These are phyloP conservation scores for Epinephelus fuscoguttatus DNA, from an alignment of 2,113 vertebrate species.

Conservation along the genomic window DNA sequence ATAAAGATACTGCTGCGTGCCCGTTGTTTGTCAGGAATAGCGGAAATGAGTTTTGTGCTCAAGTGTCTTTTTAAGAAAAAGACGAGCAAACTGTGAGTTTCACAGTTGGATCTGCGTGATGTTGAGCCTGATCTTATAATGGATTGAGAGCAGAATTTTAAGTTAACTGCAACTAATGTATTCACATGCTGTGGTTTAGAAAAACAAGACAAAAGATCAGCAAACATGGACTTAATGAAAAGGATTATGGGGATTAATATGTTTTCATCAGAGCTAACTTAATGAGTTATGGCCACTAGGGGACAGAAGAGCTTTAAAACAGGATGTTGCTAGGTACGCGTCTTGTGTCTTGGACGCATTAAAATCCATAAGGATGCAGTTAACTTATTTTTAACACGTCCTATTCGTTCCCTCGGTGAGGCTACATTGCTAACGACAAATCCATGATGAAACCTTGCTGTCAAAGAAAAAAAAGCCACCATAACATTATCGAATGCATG, in stretches of 20 bases:
- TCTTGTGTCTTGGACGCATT: no score
- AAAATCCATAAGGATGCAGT: no score
- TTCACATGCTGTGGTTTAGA: not conserved
- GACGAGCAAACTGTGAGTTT: constrained; percentile 14
- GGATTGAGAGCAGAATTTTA: not conserved
- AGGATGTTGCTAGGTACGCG: no score
- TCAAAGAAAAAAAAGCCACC: no score
- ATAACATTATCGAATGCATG: no score
- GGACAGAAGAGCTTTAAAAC: not conserved
- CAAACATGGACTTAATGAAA: not conserved
- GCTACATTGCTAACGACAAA: no score
- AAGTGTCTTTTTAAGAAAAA: constrained; percentile 26
- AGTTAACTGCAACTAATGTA: not conserved
- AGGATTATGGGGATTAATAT: not conserved
- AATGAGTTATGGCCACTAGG: not conserved
- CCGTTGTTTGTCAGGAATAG: constrained; percentile 48
- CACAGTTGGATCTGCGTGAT: not conserved
- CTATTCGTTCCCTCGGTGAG: no score
- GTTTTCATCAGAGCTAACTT: not conserved
- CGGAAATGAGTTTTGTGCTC: constrained; percentile 28
- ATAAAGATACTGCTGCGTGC: constrained; percentile 1
- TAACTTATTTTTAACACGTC: no score
- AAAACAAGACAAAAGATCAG: not conserved
- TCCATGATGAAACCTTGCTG: no score
- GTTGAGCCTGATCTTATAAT: not conserved